These are phyloP conservation scores for Lophius americanus DNA, from an alignment of 2,797 vertebrate genomes.

Conservation along the genomic window DNA sequence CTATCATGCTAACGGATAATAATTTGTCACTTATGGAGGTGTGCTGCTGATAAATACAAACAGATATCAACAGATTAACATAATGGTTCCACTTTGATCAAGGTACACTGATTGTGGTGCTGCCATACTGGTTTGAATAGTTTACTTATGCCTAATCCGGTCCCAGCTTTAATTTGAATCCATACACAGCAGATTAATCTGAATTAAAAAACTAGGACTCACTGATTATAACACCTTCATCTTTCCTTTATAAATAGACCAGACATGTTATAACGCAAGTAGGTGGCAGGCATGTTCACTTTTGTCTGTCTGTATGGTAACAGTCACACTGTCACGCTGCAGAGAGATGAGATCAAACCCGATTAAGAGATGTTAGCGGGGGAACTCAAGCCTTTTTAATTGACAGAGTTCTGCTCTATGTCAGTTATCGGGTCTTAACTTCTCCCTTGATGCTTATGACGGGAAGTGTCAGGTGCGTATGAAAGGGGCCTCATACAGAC, in stretches of 20 bases:
- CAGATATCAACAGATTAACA: slow-evolving; percentile 1
- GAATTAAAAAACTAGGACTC: too few species aligned
- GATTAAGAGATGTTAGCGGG: slow-evolving; percentile 57
- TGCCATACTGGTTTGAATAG: background rate
- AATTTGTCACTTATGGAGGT: background rate
- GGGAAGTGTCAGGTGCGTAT: slow-evolving; percentile 63
- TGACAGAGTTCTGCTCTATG: slow-evolving; percentile 38
- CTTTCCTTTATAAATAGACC: too few species aligned
- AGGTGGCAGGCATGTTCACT: slow-evolving; percentile 30
- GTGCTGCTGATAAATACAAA: background rate
- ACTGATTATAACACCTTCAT: too few species aligned
- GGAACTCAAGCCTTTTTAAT: slow-evolving; percentile 50
- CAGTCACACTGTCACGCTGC: slow-evolving; percentile 35
- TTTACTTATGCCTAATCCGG: background rate
- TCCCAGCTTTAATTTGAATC: background rate
- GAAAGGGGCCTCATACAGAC: slow-evolving; percentile 61
- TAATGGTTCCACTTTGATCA: background rate
- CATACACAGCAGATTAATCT: too few species aligned
- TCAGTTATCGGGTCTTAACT: too few species aligned
- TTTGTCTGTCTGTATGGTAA: slow-evolving; percentile 31
- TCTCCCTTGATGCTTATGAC: slow-evolving; percentile 48
- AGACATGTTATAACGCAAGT: slow-evolving; percentile 3
- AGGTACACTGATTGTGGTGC: background rate
- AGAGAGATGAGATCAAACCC: slow-evolving; percentile 54
- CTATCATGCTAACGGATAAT: background rate